A percentile compares a stretch with the other conserved stretches of the same genome.
These are phyloP conservation scores for Dallia pectoralis DNA, from an alignment of 2,797 vertebrate genomes.

Conservation along the genomic window DNA sequence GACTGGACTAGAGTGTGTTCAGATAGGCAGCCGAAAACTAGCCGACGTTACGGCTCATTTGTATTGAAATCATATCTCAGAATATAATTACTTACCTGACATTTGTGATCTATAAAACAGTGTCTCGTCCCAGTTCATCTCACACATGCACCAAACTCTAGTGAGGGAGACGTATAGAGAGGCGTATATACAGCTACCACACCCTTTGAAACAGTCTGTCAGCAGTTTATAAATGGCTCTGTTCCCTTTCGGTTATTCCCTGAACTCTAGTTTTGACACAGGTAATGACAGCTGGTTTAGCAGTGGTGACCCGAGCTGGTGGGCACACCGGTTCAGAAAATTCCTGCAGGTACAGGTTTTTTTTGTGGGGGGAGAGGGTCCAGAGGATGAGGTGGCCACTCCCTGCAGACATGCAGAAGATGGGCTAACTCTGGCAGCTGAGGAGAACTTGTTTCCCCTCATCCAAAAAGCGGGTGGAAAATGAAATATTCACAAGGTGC, in stretches of 20 bases:
- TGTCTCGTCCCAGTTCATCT: constrained; percentile 76
- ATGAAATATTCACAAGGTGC: constrained; percentile 39
- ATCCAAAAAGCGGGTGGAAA: constrained; percentile 44
- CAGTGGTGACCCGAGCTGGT: constrained; percentile 73
- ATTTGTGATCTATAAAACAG: constrained; percentile 81
- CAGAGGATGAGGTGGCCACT: constrained; percentile 55
- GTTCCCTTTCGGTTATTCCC: constrained; percentile 85
- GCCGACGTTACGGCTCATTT: constrained; percentile 78
- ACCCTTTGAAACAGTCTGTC: constrained; percentile 84
- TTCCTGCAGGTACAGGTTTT: constrained; percentile 71
- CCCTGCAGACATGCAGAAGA: constrained; percentile 46
- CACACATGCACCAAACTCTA: constrained; percentile 81
- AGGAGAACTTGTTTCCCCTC: constrained; percentile 38
- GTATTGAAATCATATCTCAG: constrained; percentile 77
- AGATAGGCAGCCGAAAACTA: constrained; percentile 75
- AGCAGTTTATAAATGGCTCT: constrained; percentile 86
- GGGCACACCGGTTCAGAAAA: constrained; percentile 74
- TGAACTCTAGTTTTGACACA: constrained; percentile 84
- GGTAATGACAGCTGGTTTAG: constrained; percentile 82
- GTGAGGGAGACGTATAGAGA: constrained; percentile 72
- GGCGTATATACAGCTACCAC: constrained; percentile 81
- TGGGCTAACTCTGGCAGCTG: constrained; percentile 46
- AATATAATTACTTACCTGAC: constrained; percentile 82
- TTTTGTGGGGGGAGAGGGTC: constrained; percentile 48
- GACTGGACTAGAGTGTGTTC: constrained; percentile 71